These are phyloP conservation scores for Channa argus DNA, from an alignment of 2,113 vertebrate genomes.

Conservation along the genomic window DNA sequence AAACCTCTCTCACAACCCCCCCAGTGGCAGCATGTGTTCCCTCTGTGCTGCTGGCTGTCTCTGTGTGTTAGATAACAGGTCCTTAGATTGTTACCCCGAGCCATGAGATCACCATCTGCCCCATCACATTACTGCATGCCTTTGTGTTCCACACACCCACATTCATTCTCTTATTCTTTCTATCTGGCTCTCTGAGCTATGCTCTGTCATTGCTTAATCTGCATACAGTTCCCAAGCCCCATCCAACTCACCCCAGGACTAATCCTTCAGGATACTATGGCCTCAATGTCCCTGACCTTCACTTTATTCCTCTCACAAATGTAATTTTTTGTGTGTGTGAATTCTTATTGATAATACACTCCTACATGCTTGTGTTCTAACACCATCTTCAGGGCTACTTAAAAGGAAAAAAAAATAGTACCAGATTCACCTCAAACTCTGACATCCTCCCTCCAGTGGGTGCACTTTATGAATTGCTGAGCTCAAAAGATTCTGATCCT, in stretches of 20 bases:
- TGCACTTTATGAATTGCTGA: slow-evolving; percentile 9
- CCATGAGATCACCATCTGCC: slow-evolving; percentile 75
- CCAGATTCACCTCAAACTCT: not conserved
- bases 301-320: slow-evolving; percentile 27
- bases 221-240: slow-evolving; percentile 43
- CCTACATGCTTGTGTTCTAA: not conserved
- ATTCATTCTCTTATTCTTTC: slow-evolving; percentile 13
- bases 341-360: slow-evolving; percentile 10
- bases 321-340: not conserved
- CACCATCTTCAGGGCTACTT: not conserved
- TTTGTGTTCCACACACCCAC: slow-evolving; percentile 40
- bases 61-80: slow-evolving; percentile 71
- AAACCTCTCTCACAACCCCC: not conserved
- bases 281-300: slow-evolving; percentile 55
- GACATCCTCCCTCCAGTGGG: slow-evolving; percentile 11
- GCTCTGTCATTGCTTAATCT: slow-evolving; percentile 71
- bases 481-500: slow-evolving; percentile 66
- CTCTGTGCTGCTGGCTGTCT: slow-evolving; percentile 56
- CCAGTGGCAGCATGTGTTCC: slow-evolving; percentile 58
- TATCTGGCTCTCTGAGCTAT: slow-evolving; percentile 21
- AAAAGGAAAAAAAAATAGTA: not conserved
- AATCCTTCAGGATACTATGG: slow-evolving; percentile 59
- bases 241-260: slow-evolving; percentile 43
- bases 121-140: slow-evolving; percentile 59
- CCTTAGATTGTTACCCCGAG: slow-evolving; percentile 67